phyloP scores from a whole-genome alignment of 2,888 invertebrate genomes.

The Phaonia tiefii region DNA sequence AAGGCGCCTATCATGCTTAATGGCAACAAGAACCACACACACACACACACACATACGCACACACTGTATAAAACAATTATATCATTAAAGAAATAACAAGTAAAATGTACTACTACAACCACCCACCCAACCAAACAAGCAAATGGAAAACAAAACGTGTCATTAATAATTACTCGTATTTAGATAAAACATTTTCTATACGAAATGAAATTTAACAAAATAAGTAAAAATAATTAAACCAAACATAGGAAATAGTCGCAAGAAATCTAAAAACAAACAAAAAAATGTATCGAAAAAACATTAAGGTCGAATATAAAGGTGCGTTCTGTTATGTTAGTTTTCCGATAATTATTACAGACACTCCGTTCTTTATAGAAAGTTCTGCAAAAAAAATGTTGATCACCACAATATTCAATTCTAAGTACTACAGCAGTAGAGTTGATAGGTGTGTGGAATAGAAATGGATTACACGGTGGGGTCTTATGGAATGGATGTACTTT shows the following conservation, averaged over 20 bases:
- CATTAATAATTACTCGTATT: conserved; percentile 16
- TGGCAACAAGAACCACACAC: background rate
- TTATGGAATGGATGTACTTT: too few relatives aligned
- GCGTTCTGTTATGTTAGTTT: conserved; percentile 51
- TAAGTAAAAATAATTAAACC: conserved; percentile 9
- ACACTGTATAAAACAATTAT: conserved; percentile 26
- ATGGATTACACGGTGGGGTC: too few relatives aligned
- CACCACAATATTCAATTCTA: too few relatives aligned
- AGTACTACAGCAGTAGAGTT: too few relatives aligned
- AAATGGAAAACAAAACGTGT: conserved; percentile 2
- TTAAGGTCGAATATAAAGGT: conserved; percentile 69
- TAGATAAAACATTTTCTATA: conserved; percentile 37
- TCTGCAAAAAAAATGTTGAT: too few relatives aligned
- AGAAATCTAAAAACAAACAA: background rate
- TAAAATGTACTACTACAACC: conserved; percentile 28
- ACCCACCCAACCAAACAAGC: conserved; percentile 18
- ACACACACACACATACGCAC: conserved; percentile 51
- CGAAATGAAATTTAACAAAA: background rate
- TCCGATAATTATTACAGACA: background rate
- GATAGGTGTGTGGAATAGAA: too few relatives aligned
- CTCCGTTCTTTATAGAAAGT: too few relatives aligned
- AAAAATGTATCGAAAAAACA: conserved; percentile 28
- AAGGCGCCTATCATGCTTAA: too few relatives aligned
- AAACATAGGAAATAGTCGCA: background rate
- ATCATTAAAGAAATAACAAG: conserved; percentile 18